A percentile compares a stretch with the other conserved stretches of the same genome.
Conservation (phyloP, 2,797 vertebrate species). For the Danio jaintianensis region DNA sequence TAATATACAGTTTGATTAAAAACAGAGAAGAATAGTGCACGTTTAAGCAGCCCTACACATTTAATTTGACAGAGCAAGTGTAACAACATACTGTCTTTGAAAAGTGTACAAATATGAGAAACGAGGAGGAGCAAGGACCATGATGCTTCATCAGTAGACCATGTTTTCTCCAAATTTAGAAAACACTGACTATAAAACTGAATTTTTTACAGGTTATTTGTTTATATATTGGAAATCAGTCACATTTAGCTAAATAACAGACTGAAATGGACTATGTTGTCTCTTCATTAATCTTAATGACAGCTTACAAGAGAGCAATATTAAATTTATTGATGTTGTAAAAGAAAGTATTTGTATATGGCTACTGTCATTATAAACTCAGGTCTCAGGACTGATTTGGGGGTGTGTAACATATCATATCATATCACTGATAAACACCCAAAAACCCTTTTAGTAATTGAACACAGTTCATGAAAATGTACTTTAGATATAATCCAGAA, state of each 20-base stretch:
- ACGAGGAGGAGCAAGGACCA: not conserved
- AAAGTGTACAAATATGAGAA: not conserved
- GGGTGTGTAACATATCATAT: not conserved
- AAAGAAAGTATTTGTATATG: not conserved
- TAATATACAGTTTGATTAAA: not conserved
- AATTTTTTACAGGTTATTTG: not conserved
- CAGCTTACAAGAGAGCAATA: not conserved
- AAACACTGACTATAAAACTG: not conserved
- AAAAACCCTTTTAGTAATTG: no score
- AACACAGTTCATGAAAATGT: no score
- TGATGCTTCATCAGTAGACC: conserved; percentile 1
- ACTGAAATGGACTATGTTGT: not conserved
- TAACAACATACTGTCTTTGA: not conserved
- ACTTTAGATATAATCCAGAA: no score
- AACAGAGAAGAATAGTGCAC: not conserved
- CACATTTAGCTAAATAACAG: not conserved
- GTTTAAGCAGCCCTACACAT: not conserved
- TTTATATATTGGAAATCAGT: not conserved
- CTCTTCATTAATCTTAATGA: not conserved
- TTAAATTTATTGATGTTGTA: not conserved
- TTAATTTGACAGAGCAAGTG: not conserved
- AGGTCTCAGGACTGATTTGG: not conserved
- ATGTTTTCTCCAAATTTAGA: not conserved
- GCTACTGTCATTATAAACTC: not conserved
- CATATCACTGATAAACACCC: no score